Base-by-base conservation (phyloP, 2,888 invertebrate genomes). In the Volucella zonaria region DNA sequence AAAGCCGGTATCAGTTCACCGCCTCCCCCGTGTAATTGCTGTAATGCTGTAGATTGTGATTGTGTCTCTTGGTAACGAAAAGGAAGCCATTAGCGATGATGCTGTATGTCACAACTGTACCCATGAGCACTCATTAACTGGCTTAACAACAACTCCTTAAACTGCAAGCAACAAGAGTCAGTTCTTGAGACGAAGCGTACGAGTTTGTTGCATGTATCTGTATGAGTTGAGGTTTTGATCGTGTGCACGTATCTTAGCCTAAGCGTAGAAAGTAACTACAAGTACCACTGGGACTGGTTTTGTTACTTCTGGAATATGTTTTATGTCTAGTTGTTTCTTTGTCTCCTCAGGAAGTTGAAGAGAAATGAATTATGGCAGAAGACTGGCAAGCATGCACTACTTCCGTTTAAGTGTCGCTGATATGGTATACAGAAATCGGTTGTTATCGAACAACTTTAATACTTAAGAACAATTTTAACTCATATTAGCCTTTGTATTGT, bases 91-190 rank as follows among this genome's bases (percentile, higher is more conserved):
- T 79, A 79, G 51, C 73, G 67, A 67, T 73, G 73, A 79, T 67
- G 66, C 79, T 79, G 49, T 79, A 67, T 66, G 73, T 61, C 79
- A 73, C 79, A 79, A 79, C 79, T 73, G 79, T 79, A 79, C 79
- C 73, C 79, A 79, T 73, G 67, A 79, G 79, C 49, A 79, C 79
- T 73, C 79, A 79, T 79, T 79, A 73, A 73, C 73, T 79, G 79
- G 73, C 79, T 73, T 79, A 79, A 73, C 79, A 78, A 71, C 70
- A 73, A 79, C 79, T 79, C 59, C 79, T 73, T 79, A 52, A 79
- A 67, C 54, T 67, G 79, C 56, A 9, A 71, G 56, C 64, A 51
- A 73, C 58, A 64, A 71, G 71, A 78, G 58, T 45, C 43, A 66
- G 59, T 79, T 71, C 64, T 52, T 71, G 15, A 43, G 31, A 58